Evolutionary conservation across 2,888 invertebrate species (phyloP), one percentile per base, ranked within the genome.

Genomic region (Tethea ocularis): DNA sequence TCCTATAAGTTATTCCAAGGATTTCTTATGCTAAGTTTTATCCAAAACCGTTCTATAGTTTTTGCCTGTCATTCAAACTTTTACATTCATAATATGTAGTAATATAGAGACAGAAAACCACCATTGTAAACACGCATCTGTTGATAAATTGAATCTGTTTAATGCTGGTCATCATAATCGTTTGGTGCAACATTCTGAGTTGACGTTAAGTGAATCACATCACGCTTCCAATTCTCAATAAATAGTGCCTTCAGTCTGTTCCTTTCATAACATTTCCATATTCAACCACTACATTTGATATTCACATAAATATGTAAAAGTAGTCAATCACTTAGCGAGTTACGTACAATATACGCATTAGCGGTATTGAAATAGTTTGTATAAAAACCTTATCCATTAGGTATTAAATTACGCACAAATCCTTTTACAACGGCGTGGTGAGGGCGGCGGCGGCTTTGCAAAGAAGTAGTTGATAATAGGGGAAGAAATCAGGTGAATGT

Each of bases 311-410:
- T 46, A 20, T 41, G 10, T 46, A 10, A 46, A 46, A 46, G 46
- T 46, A 46, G 41, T 41, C 41, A 41, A 46, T 46, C 20, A 46
- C 46, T 46, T 46, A 46, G 41, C 41, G 41, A 29, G 33, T 46
- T 46, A 17, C 46, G 6, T 20, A 17, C n/a, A 53, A 53, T 29
- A 53, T 5, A 29, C 1, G 10, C 11, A 26, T 29, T 29, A 24
- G n/a, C 8, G 26, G 23, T 33, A 29, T 53, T 26, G 17, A 52
- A 24, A 29, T 26, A 26, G 17, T 52, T 26, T 24, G n/a, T 54
- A 33, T 36, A 7, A 33, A 52, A 54, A 20, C 33, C 33, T 20
- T 54, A 33, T 54, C 54, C 54, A 54, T 54, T 36, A 15, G 54
- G n/a, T n/a, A 8, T 11, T 20, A 33, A 33, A 33, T 20, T 17